Evolutionary conservation across 2,113 vertebrate species (phyloP), one percentile per base, ranked within the genome.

Genomic region (Leucoraja erinaceus): DNA sequence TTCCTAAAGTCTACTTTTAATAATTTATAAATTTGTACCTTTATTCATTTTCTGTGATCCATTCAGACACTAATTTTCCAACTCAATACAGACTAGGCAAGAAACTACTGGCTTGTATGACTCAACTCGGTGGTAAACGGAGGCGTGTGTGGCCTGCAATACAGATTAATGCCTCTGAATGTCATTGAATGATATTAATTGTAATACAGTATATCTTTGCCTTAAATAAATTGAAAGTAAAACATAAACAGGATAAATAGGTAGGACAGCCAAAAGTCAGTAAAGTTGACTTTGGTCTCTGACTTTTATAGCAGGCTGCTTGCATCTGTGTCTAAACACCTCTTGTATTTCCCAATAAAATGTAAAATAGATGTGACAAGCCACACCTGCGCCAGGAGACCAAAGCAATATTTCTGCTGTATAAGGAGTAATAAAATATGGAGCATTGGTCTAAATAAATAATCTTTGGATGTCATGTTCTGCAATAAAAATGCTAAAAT

Each of bases 401-500:
- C 83, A 16, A 63, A 63, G 22, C 59, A 63, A 63, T 88, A 88
- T 63, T 88, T 88, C 59, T 88, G 83, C 83, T 31, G 83, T n/a
- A 63, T 63, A 88, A n/a, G 61, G 59, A 63, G 83, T 63, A 88
- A 88, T 88, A 88, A 84, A 72, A 63, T 63, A 63, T 63, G 83
- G 61, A n/a, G 59, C 83, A 31, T 11, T 88, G 28, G 28, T 88
- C 28, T 88, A n/a, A 88, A 88, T 88, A 63, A 61, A n/a, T 88
- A 25, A 63, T 66, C 18, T 88, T 63, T 8, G 63, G 83, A 88
- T 88, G 14, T 59, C 28, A 59, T 63, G 59, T 88, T 61, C 83
- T 88, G 83, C n/a, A 88, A 88, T 88, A 88, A 88, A 63, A 63
- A 88, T 63, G 59, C 83, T 86, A 88, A 88, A 61, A 63, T 63